Conservation (phyloP, 2,113 vertebrate genomes). For the Chaetorhynchus papuensis region DNA sequence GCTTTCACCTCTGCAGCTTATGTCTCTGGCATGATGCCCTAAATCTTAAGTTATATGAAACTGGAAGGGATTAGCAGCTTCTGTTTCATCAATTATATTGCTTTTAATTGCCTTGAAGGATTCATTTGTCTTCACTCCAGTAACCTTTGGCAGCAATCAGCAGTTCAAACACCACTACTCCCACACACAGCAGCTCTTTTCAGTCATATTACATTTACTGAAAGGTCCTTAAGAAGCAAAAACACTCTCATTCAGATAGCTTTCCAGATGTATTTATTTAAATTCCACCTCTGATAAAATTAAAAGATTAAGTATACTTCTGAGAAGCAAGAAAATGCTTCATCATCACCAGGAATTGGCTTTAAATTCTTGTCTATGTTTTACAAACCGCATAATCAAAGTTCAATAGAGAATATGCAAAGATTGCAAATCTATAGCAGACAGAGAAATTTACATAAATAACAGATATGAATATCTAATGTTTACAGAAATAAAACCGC, state of each 20-base stretch:
- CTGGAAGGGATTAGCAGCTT: slow-evolving; percentile 21
- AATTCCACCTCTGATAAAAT: background rate
- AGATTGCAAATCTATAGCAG: slow-evolving; percentile 32
- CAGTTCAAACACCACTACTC: slow-evolving; percentile 22
- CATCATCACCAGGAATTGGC: background rate
- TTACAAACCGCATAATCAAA: slow-evolving; percentile 50
- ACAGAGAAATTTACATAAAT: slow-evolving; percentile 41
- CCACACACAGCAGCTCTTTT: background rate
- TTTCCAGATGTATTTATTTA: slow-evolving; percentile 7
- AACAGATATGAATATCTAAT: slow-evolving; percentile 38
- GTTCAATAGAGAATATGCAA: slow-evolving; percentile 42
- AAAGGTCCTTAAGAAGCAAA: background rate
- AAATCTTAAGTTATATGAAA: slow-evolving; percentile 28
- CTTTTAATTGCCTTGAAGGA: slow-evolving; percentile 40
- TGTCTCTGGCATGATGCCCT: background rate
- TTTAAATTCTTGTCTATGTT: background rate
- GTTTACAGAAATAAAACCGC: slow-evolving; percentile 35
- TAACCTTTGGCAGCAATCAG: slow-evolving; percentile 32
- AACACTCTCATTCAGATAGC: background rate
- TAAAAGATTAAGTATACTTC: slow-evolving; percentile 7
- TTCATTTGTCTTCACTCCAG: slow-evolving; percentile 28
- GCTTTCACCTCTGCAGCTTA: background rate
- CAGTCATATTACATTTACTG: background rate
- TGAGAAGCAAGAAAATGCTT: background rate
- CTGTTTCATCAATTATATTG: slow-evolving; percentile 27